Evolutionary conservation across 1,140 invertebrate species (phyloP), one percentile per base, ranked within the genome.

Genomic region (Atta cephalotes): DNA sequence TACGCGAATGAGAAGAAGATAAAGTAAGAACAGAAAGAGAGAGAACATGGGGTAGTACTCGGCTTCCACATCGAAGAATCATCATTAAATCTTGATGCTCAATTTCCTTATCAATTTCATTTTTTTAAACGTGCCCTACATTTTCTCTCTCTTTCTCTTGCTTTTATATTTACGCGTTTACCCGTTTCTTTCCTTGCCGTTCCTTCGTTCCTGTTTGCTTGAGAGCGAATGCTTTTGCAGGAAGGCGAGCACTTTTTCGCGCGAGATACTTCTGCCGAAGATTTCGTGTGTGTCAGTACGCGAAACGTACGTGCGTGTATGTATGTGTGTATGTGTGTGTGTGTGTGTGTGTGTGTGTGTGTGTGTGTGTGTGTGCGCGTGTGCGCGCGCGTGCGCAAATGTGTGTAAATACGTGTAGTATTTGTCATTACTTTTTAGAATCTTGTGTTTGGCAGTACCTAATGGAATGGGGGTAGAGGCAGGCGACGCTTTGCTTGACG

Each of bases 391-490:
- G 39, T 39, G 35, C 31, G 16, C 7, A 28, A 3, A 68, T 21
- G 39, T 49, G 35, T 71, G 45, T 53, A 14, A 35, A 53, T 25
- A 51, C 60, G 71, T 76, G 6, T 21, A 80, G 25, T 58, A 56
- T 65, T 60, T 88, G 74, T 71, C 56, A 49, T 86, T 79, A 72
- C 35, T 71, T 39, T 85, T 91, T 89, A 89, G 53, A 79, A 78
- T 86, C 81, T 91, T 86, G 87, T 91, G 82, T 93, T 91, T 93
- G 87, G 85, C 91, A 89, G 89, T 95, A 94, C 93, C 92, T 95
- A 95, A 95, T 95, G 94, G 93, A 95, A 95, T 93, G 93, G 94
- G 94, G 94, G 94, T 95, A 95, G 95, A 95, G 95, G 95, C 95
- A 95, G 95, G 90, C 95, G 95, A 94, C 95, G 95, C 90, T 95